These are phyloP conservation scores for Halcyon malimbica DNA, from an alignment of 2,113 vertebrate species.

Conservation along the genomic window DNA sequence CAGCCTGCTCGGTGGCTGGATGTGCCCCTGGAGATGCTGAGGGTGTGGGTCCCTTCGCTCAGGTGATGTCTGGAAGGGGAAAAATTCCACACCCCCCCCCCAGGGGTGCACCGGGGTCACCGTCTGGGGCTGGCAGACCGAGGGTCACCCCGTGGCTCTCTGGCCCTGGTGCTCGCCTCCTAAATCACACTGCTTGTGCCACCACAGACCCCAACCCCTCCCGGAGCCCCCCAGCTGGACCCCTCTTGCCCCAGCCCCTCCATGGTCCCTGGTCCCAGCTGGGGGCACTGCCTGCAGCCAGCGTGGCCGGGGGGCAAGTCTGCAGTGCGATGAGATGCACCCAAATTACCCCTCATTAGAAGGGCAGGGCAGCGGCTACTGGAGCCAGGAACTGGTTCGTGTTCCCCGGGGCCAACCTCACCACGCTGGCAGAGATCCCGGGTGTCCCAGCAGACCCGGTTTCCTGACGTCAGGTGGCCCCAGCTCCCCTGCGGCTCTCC, in stretches of 20 bases:
- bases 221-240: rapidly evolving
- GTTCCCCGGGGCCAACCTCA: constrained; percentile 18
- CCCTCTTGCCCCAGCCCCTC: neutral
- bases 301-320: neutral
- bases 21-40: neutral
- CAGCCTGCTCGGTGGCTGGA: neutral
- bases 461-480: neutral
- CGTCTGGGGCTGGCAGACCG: neutral
- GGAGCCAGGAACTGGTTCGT: constrained; percentile 30
- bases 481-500: neutral
- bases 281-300: neutral
- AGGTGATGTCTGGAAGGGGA: neutral
- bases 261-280: neutral
- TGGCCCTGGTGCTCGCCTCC: neutral
- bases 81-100: neutral
- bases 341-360: constrained; percentile 52
- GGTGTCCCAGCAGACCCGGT: neutral
- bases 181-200: rapidly evolving
- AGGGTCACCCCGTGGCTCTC: too few relatives aligned
- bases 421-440: neutral
- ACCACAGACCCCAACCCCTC: neutral
- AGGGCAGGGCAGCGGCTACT: neutral
- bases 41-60: neutral
- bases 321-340: constrained; percentile 24
- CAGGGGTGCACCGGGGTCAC: rapidly evolving